A percentile compares a stretch with the other conserved stretches of the same genome.
Evolutionary conservation across 2,888 invertebrate genomes (phyloP).

Genomic region (Molanna angustata): DNA sequence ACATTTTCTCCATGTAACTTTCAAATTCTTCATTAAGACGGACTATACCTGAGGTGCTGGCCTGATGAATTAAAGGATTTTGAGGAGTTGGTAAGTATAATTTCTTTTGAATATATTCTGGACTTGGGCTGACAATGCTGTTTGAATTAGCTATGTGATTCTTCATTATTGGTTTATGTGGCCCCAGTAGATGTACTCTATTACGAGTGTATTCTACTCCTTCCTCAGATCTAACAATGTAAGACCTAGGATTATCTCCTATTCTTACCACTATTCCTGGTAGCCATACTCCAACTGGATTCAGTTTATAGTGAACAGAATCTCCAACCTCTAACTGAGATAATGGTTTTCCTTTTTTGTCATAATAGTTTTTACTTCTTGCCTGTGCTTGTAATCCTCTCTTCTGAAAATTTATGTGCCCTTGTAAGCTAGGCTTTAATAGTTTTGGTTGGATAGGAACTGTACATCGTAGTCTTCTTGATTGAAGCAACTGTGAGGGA

Average conservation of each 20-base stretch:
- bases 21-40: too few species aligned
- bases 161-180: conserved; percentile 5
- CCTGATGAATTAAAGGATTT: too few species aligned
- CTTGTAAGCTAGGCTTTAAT: not conserved
- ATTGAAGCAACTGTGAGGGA: conserved; percentile 1
- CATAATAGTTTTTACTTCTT: conserved; percentile 3
- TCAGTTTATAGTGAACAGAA: conserved; percentile 1
- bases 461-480: conserved; percentile 2
- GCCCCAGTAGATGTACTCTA: conserved; percentile 1
- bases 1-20: too few species aligned
- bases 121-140: too few species aligned
- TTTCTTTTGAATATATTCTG: too few species aligned
- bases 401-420: conserved; percentile 2
- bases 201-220: not conserved
- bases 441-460: not conserved
- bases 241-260: not conserved
- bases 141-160: too few species aligned
- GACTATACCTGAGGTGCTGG: too few species aligned
- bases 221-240: not conserved
- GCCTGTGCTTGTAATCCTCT: not conserved
- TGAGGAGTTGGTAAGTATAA: too few species aligned
- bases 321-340: not conserved
- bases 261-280: conserved; percentile 1
- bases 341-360: conserved; percentile 1
- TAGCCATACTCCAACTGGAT: not conserved